A percentile compares a stretch with the other conserved stretches of the same genome.
These are phyloP conservation scores for Terebella lapidaria DNA, from an alignment of 2,888 invertebrate genomes.

Conservation along the genomic window DNA sequence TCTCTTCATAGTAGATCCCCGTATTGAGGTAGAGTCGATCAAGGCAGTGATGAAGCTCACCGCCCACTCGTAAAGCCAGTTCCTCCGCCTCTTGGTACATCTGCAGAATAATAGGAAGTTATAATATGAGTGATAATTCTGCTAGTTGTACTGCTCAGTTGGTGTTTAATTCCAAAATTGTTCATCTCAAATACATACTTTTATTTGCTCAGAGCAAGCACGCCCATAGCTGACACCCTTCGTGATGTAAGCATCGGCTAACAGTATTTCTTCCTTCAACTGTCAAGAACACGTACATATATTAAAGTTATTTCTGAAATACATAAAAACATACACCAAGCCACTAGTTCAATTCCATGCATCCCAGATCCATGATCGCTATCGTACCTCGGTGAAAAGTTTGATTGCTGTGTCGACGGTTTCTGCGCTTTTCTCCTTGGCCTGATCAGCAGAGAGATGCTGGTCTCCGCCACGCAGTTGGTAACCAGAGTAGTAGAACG, in stretches of 20 bases:
- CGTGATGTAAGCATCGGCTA: slow-evolving; percentile 20
- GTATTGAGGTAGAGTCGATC: slow-evolving; percentile 25
- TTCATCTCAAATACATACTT: slow-evolving; percentile 19
- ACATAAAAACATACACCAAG: too few relatives aligned
- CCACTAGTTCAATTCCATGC: too few relatives aligned
- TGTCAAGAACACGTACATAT: slow-evolving; percentile 10
- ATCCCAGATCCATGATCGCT: too few relatives aligned
- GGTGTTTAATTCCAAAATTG: too few relatives aligned
- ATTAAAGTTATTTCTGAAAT: background rate
- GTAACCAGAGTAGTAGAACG: slow-evolving; percentile 24
- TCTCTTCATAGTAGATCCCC: slow-evolving; percentile 26
- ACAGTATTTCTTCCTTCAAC: slow-evolving; percentile 15
- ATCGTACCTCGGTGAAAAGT: slow-evolving; percentile 17
- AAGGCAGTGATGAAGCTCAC: slow-evolving; percentile 16
- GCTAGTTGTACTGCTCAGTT: too few relatives aligned
- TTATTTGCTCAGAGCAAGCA: slow-evolving; percentile 20
- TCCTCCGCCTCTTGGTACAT: slow-evolving; percentile 20
- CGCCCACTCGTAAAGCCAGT: slow-evolving; percentile 9
- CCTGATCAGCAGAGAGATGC: slow-evolving; percentile 1
- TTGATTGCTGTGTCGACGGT: slow-evolving; percentile 16
- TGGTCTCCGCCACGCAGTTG: slow-evolving; percentile 16
- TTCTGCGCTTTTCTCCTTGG: slow-evolving; percentile 12
- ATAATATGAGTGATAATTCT: background rate
- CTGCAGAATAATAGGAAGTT: slow-evolving; percentile 13
- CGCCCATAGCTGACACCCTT: slow-evolving; percentile 18